These are phyloP conservation scores for Odobenus rosmarus DNA, from an alignment of 2,113 vertebrate genomes.

Conservation along the genomic window DNA sequence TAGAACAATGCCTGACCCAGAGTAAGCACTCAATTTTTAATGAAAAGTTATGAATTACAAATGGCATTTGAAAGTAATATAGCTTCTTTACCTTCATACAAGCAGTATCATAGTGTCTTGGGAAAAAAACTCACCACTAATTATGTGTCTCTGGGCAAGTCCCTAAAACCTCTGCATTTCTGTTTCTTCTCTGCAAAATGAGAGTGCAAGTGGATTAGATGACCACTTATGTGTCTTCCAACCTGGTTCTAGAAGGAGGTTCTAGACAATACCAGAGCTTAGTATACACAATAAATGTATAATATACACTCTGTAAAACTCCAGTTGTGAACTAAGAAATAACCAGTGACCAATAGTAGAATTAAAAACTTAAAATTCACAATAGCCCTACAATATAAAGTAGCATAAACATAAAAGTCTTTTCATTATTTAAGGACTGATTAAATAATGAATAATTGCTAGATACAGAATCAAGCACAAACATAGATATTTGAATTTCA, in stretches of 20 bases:
- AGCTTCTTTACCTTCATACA: not conserved
- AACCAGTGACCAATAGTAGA: not conserved
- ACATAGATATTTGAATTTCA: not conserved
- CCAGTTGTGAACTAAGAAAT: not conserved
- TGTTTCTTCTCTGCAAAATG: not conserved
- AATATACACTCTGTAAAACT: not conserved
- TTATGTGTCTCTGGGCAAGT: not conserved
- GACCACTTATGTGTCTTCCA: not conserved
- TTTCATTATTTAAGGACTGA: not conserved
- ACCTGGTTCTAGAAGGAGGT: not conserved
- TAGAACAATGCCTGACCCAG: not conserved
- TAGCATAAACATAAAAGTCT: not conserved
- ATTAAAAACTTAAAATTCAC: not conserved
- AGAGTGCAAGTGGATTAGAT: not conserved
- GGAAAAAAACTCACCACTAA: not conserved
- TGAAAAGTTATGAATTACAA: not conserved
- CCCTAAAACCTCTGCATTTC: not conserved
- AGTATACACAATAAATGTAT: not conserved
- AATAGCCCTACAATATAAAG: not conserved
- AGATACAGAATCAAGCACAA: conserved; percentile 1
- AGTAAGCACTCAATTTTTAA: not conserved
- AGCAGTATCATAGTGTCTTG: not conserved
- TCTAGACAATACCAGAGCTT: conserved; percentile 11
- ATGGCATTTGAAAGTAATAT: not conserved
- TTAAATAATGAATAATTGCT: conserved; percentile 27